phyloP scores from a whole-genome alignment of 2,888 invertebrate species.

The Odontocolon sp. region DNA sequence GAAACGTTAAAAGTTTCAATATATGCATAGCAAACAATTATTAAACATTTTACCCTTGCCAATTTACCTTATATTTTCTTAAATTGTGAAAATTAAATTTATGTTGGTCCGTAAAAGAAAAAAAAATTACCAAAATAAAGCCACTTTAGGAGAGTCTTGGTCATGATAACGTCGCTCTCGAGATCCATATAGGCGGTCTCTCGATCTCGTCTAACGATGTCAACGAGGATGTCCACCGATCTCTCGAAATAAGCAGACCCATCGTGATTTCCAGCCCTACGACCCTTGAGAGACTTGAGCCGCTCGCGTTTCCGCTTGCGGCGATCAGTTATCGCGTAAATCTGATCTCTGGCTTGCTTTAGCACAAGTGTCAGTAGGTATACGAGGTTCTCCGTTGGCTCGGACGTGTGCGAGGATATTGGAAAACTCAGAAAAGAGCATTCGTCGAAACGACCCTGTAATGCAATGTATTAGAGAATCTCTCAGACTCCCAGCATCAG shows the following conservation, averaged over 20 bases:
- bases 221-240: conserved; percentile 84
- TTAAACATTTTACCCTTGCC: too few relatives aligned
- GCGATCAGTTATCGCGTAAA: conserved; percentile 65
- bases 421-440: conserved; percentile 66
- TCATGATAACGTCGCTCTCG: conserved; percentile 81
- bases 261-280: conserved; percentile 63
- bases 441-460: conserved; percentile 63
- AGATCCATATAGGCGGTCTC: conserved; percentile 82
- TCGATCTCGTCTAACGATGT: conserved; percentile 84
- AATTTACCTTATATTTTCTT: too few relatives aligned
- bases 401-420: conserved; percentile 67
- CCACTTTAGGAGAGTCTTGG: conserved; percentile 85
- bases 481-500: not conserved
- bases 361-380: conserved; percentile 85
- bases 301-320: conserved; percentile 56
- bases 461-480: conserved; percentile 18
- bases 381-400: conserved; percentile 84
- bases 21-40: too few relatives aligned
- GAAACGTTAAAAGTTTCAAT: not conserved
- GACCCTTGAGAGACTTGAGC: conserved; percentile 43
- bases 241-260: conserved; percentile 81
- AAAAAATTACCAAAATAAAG: conserved; percentile 80
- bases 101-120: too few relatives aligned
- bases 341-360: conserved; percentile 85
- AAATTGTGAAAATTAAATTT: too few relatives aligned